phyloP scores from a whole-genome alignment of 2,888 invertebrate genomes.

The Ametastegia equiseti region DNA sequence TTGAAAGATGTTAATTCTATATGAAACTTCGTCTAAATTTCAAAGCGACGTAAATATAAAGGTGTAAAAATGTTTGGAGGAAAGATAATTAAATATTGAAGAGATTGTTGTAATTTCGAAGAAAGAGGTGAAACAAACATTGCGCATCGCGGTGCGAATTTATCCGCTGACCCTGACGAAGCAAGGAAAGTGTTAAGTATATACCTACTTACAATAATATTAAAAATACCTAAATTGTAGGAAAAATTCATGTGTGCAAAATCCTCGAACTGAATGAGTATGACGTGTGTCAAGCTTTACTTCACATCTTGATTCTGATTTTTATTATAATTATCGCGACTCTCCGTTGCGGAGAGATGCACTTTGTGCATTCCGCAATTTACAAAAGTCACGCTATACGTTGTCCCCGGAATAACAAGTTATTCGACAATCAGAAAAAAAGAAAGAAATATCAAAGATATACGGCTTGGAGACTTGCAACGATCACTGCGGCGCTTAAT shows the following conservation, averaged over 20 bases:
- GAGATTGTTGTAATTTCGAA: too few species aligned
- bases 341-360: neutral
- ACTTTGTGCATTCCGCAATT: conserved; percentile 35
- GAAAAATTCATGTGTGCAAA: neutral
- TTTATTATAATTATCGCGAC: too few species aligned
- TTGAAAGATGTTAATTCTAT: too few species aligned
- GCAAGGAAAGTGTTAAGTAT: too few species aligned
- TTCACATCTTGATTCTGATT: neutral
- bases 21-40: too few species aligned
- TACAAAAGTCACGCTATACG: conserved; percentile 46
- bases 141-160: too few species aligned
- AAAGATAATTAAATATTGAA: neutral
- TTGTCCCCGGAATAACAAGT: conserved; percentile 16
- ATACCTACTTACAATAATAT: too few species aligned
- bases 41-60: too few species aligned
- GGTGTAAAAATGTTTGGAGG: neutral
- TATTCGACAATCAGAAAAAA: conserved; percentile 2
- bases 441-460: neutral
- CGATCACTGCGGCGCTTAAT: neutral
- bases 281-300: neutral
- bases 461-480: neutral
- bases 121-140: too few species aligned
- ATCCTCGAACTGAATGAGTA: neutral
- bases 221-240: neutral
- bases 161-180: too few species aligned